phyloP scores from a whole-genome alignment of 1,140 invertebrate species.

The Aleiodes sp. region DNA sequence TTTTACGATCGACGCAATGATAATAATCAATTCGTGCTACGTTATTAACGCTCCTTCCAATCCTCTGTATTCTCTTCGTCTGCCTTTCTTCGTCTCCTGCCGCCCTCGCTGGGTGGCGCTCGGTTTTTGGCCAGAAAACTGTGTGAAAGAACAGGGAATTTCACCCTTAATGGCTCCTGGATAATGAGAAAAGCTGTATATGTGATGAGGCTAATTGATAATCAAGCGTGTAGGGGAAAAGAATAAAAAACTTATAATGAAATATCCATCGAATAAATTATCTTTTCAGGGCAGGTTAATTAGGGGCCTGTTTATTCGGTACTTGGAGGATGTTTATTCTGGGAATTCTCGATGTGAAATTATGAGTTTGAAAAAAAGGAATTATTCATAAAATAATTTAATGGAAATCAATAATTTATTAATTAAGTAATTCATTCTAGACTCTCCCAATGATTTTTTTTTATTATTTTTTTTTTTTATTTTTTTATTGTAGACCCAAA shows the following conservation, averaged over 20 bases:
- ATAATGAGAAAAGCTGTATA: constrained; percentile 3
- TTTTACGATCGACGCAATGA: too few species aligned
- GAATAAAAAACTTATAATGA: constrained; percentile 8
- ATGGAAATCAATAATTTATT: too few species aligned
- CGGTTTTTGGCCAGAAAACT: background rate
- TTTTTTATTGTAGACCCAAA: too few species aligned
- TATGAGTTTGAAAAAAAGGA: background rate
- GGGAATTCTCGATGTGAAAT: background rate
- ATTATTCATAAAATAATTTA: background rate
- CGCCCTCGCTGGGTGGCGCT: background rate
- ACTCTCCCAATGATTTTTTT: too few species aligned
- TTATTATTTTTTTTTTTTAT: too few species aligned
- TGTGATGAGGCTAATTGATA: constrained; percentile 13
- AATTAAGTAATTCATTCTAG: too few species aligned
- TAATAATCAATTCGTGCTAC: too few species aligned
- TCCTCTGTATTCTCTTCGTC: too few species aligned
- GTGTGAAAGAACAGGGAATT: background rate
- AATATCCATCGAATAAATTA: constrained; percentile 5
- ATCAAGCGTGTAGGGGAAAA: background rate
- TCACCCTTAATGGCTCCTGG: constrained; percentile 13
- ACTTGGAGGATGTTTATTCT: background rate
- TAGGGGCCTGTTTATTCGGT: background rate
- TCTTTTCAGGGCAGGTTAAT: background rate
- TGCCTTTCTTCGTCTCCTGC: too few species aligned
- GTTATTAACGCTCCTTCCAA: too few species aligned